Conservation (phyloP, 2,888 invertebrate species). For the Perizoma flavofasciatum region DNA sequence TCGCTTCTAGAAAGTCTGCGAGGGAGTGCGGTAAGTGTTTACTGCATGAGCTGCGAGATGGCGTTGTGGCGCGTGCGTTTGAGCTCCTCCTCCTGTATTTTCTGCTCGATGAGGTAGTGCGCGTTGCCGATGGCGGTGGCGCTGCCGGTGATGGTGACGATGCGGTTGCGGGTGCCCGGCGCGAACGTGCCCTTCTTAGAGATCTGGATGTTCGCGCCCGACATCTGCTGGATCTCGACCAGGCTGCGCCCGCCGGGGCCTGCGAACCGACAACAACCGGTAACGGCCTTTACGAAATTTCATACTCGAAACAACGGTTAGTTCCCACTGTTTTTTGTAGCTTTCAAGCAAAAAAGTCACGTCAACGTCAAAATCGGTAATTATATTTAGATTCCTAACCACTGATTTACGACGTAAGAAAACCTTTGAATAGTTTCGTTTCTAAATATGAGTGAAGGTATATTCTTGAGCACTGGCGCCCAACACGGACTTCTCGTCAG, state of each 20-base stretch:
- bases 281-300: too few relatives aligned
- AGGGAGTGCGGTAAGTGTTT: slow-evolving; percentile 47
- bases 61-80: slow-evolving; percentile 96
- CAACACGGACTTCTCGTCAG: neutral
- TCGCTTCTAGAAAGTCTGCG: slow-evolving; percentile 6
- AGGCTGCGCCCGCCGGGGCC: slow-evolving; percentile 97
- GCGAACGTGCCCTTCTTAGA: slow-evolving; percentile 99
- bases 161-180: slow-evolving; percentile 98
- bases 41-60: slow-evolving; percentile 89
- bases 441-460: too few relatives aligned
- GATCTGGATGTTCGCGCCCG: slow-evolving; percentile 99
- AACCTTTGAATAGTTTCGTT: too few relatives aligned
- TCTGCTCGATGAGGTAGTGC: slow-evolving; percentile 97
- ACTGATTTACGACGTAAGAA: too few relatives aligned
- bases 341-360: too few relatives aligned
- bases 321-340: too few relatives aligned
- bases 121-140: slow-evolving; percentile 95
- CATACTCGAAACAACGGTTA: too few relatives aligned
- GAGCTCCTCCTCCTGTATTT: slow-evolving; percentile 97
- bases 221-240: slow-evolving; percentile 98
- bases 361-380: too few relatives aligned
- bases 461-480: slow-evolving; percentile 1
- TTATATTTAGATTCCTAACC: too few relatives aligned
- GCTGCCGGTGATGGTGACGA: slow-evolving; percentile 97
- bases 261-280: slow-evolving; percentile 51